A percentile compares a stretch with the other conserved stretches of the same genome.
These are phyloP conservation scores for Montipora cactus DNA, from an alignment of 64 coral and sea anemone genomes.

Conservation along the genomic window DNA sequence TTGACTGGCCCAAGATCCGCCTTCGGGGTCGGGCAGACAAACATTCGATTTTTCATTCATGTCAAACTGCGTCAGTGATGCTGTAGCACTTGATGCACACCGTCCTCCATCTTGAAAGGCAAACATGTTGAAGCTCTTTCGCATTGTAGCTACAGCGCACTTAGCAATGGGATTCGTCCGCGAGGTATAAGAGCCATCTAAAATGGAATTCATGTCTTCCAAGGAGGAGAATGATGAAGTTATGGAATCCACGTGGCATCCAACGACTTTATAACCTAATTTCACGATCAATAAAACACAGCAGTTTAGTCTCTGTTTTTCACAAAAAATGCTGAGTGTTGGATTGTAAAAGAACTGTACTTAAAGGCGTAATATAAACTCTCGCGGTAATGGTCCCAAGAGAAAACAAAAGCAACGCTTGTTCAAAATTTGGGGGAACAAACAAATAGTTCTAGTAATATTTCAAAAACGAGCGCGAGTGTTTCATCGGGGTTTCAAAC, in stretches of 20 bases:
- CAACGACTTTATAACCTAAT: not conserved
- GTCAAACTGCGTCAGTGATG: not conserved
- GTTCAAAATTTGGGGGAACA: too few relatives aligned
- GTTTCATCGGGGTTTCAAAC: too few relatives aligned
- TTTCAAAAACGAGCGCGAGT: too few relatives aligned
- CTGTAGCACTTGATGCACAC: conserved; percentile 10
- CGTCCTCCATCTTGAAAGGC: conserved; percentile 32
- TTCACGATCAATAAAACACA: not conserved
- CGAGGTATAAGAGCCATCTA: not conserved
- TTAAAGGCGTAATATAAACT: too few relatives aligned
- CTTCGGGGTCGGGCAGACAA: conserved; percentile 9
- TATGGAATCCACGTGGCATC: not conserved
- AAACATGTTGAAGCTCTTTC: not conserved
- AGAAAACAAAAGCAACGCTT: too few relatives aligned
- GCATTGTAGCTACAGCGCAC: not conserved
- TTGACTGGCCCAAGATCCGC: conserved; percentile 14
- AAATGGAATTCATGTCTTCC: not conserved
- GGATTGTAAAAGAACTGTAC: too few relatives aligned
- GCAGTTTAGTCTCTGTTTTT: not conserved
- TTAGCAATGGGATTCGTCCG: not conserved
- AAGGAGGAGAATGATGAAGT: not conserved
- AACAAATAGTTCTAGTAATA: too few relatives aligned
- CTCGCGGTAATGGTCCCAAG: too few relatives aligned
- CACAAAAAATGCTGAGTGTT: too few relatives aligned
- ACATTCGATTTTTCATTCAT: not conserved